Base-by-base conservation (phyloP, 2,888 invertebrate species). In the Limnephilus marmoratus region DNA sequence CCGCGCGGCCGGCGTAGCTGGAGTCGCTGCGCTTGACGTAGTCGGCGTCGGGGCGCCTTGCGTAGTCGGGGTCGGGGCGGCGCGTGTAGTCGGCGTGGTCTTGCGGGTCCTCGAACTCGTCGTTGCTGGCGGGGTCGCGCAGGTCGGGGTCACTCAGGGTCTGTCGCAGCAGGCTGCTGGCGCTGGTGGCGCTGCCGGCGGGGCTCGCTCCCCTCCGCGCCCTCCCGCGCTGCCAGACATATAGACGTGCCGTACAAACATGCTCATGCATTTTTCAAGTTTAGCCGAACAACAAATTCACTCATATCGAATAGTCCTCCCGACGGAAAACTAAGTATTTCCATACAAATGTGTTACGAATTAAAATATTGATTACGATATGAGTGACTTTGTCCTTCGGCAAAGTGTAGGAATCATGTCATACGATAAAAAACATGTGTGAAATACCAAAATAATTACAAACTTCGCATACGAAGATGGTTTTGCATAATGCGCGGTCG, bases 161-260 rank as follows among this genome's bases (percentile, higher is more conserved):
- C 88, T 86, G 90, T 34, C 83, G 86, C 85, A 87, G 92, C 83
- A 88, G 92, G 90, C 92, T 92, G 90, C 90, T 87, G 41, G 90
- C 90, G 92, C 92, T 92, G 88, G 81, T 85, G 80, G 81, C 91
- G 83, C 90, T 87, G 87, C 86, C 86, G 29, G 88, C 87, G 68
- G 90, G 90, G 90, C 90, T 87, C 53, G 87, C 31, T 83, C 45
- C 89, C 82, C 81, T 41, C 92, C 92, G 53, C 86, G 87, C 49
- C 41, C 92, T 90, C 37, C 85, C 90, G n/a, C 92, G 92, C 92
- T 91, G 91, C 80, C 82, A 87, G 88, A 91, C 86, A 91, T 49
- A 68, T n/a, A 85, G 37, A 91, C 91, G 91, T 91, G 91, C 91
- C 86, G 82, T 91, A 90, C 88, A 89, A 89, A 88, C 91, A 91